phyloP scores from a whole-genome alignment of 2,888 invertebrate genomes.

The Dicycla oo region DNA sequence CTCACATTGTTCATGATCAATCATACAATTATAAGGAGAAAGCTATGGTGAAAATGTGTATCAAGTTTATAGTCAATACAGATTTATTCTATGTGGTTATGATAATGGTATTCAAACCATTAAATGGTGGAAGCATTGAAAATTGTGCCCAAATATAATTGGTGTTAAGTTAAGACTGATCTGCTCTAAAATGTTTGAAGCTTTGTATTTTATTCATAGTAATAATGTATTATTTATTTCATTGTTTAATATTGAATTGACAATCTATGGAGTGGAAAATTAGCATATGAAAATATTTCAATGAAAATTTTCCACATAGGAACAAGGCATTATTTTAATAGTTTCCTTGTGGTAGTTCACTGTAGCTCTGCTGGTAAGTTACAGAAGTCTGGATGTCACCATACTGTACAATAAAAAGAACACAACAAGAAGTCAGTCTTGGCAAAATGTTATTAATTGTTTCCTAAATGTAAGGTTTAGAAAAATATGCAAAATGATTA shows the following conservation, averaged over 20 bases:
- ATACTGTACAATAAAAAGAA: neutral
- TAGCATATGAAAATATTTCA: neutral
- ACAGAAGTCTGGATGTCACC: too few species aligned
- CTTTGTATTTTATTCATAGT: too few species aligned
- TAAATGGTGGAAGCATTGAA: neutral
- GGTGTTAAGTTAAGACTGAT: too few species aligned
- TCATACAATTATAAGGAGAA: slow-evolving; percentile 59
- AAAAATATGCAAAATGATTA: neutral
- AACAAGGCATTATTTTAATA: neutral
- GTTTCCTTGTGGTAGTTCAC: too few species aligned
- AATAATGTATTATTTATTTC: too few species aligned
- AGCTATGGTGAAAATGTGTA: slow-evolving; percentile 51
- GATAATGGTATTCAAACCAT: neutral
- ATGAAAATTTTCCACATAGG: neutral
- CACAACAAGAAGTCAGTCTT: neutral
- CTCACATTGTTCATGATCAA: slow-evolving; percentile 45
- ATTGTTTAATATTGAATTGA: neutral
- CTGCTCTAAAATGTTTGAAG: too few species aligned
- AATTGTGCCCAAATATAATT: neutral
- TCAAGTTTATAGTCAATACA: slow-evolving; percentile 13
- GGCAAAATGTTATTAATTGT: neutral
- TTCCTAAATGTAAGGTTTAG: too few species aligned
- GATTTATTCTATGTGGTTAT: neutral
- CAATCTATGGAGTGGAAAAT: neutral
- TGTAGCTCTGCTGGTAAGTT: neutral